Percentiles rank a stretch among this genome's conserved stretches.
These are phyloP conservation scores for Picathartes gymnocephalus DNA, from an alignment of 2,113 vertebrate species.

Conservation along the genomic window DNA sequence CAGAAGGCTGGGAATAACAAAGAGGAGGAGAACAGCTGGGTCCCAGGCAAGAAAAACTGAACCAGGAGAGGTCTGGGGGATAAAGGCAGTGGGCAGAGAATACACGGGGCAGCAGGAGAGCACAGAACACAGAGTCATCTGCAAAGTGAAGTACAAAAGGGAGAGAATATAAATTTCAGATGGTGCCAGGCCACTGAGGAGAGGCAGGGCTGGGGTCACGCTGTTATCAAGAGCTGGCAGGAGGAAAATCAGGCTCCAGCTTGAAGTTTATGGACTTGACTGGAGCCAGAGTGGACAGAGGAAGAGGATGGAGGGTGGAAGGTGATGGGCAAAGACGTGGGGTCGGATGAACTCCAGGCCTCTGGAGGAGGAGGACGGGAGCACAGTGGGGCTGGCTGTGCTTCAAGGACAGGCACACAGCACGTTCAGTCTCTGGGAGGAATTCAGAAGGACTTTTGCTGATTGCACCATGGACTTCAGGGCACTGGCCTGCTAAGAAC, in stretches of 20 bases:
- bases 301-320: not conserved
- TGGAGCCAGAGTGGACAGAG: not conserved
- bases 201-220: not conserved
- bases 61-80: not conserved
- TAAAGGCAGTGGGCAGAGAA: not conserved
- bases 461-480: not conserved
- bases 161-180: not conserved
- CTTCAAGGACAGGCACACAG: not conserved
- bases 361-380: not conserved
- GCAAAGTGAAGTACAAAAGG: not conserved
- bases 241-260: not conserved
- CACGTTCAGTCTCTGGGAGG: not conserved
- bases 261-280: not conserved
- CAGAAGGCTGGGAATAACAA: constrained; percentile 8
- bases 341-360: not conserved
- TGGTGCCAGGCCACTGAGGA: not conserved
- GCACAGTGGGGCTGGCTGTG: not conserved
- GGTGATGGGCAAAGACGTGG: fast-evolving
- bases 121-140: not conserved
- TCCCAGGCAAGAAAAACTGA: not conserved
- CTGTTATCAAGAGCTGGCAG: not conserved
- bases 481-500: not conserved
- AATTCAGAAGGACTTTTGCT: not conserved
- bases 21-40: constrained; percentile 21
- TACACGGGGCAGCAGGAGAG: not conserved